A percentile compares a stretch with the other conserved stretches of the same genome.
Evolutionary conservation across 2,797 vertebrate species (phyloP).

Genomic region (Girardinus metallicus): DNA sequence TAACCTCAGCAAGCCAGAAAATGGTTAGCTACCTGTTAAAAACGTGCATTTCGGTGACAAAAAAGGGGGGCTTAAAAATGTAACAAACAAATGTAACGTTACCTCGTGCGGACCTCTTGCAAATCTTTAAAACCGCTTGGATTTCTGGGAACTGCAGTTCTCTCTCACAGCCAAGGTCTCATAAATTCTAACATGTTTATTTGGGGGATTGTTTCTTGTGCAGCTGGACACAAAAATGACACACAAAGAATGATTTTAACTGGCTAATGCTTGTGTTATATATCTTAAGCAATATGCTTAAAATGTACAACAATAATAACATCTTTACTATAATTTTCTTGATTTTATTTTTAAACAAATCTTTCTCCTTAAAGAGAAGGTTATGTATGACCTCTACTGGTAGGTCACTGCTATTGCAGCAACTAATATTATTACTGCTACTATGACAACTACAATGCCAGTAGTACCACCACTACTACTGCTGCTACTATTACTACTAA

Average conservation of each 20-base stretch:
- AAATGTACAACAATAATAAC: no score
- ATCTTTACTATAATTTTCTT: no score
- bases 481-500: no score
- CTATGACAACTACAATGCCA: no score
- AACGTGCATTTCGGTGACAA: neutral
- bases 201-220: neutral
- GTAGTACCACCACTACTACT: no score
- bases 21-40: accelerated
- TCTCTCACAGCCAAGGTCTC: neutral
- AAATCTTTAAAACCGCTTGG: neutral
- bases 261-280: neutral
- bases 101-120: constrained; percentile 30
- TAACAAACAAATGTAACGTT: neutral
- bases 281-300: no score
- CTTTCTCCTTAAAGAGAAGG: no score
- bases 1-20: accelerated
- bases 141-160: constrained; percentile 7
- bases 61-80: accelerated
- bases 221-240: neutral
- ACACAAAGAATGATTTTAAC: neutral
- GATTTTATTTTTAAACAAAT: no score
- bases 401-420: neutral
- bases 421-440: neutral
- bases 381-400: neutral
- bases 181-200: no score